Evolutionary conservation across 2,888 invertebrate species (phyloP).

Genomic region (Euzophera pinguis): DNA sequence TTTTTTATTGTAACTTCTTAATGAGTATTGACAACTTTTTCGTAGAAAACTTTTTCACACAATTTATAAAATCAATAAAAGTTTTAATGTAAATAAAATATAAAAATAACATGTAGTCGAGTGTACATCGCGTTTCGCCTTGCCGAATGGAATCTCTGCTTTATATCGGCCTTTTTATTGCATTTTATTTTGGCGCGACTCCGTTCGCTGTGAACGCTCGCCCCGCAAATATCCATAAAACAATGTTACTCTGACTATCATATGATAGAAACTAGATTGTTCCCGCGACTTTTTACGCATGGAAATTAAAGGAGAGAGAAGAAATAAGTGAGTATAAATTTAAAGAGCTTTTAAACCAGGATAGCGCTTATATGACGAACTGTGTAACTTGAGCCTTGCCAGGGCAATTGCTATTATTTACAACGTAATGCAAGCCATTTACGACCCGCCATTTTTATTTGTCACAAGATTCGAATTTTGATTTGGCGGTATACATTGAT

Average conservation of each 20-base stretch:
- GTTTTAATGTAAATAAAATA: background rate
- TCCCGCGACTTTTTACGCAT: too few species aligned
- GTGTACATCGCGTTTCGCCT: constrained; percentile 33
- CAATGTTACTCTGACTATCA: too few species aligned
- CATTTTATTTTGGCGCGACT: constrained; percentile 48
- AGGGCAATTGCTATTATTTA: background rate
- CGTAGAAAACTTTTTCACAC: too few species aligned
- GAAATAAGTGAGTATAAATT: too few species aligned
- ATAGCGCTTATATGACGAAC: background rate
- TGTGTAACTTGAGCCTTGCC: background rate
- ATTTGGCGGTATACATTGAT: constrained; percentile 8
- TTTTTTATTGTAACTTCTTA: too few species aligned
- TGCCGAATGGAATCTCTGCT: constrained; percentile 35
- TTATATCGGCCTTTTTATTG: constrained; percentile 48
- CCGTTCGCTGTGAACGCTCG: constrained; percentile 23
- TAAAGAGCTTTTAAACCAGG: background rate
- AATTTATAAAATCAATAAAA: too few species aligned
- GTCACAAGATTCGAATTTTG: constrained; percentile 9
- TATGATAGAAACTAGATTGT: too few species aligned
- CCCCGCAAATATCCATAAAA: constrained; percentile 18
- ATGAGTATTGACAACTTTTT: too few species aligned
- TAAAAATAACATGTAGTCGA: constrained; percentile 9
- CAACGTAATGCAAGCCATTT: constrained; percentile 31
- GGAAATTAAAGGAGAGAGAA: too few species aligned
- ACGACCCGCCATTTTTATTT: constrained; percentile 31